Evolutionary conservation across 2,888 invertebrate genomes (phyloP), one percentile per base, ranked within the genome.

Genomic region (Mesorhabditis spiculigera): DNA sequence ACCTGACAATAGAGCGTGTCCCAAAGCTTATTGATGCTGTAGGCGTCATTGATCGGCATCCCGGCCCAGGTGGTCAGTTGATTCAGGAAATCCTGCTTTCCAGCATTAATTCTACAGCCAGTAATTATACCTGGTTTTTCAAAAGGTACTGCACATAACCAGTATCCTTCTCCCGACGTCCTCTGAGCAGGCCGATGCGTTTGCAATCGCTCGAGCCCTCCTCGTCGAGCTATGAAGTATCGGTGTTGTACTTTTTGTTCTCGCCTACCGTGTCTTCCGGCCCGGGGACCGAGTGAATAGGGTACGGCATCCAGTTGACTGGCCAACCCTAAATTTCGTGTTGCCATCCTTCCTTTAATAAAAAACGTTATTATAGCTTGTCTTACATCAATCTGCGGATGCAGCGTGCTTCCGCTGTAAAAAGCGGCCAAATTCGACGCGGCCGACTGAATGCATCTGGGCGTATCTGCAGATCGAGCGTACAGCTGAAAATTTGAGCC

Each of bases 361-460:
- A 50, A 50, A 50, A 50, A 50, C n/a, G 8, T n/a, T 10, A 50
- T 13, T 50, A 50, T 13, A 50, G 3, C 58, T n/a, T 10, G 1
- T 50, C 10, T 28, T 28, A 28, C 28, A 28, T 28, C 28, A 28
- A 28, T 50, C 8, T 50, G 8, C n/a, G 58, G 58, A n/a, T 50
- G 58, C n/a, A 50, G 10, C 8, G n/a, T n/a, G 58, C 10, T 13
- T 50, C 58, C 58, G n/a, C 58, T 50, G 58, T 50, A 50, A n/a
- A 50, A n/a, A 50, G 58, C 58, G 58, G 58, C 58, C 10, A 50
- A n/a, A 50, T 50, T 50, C 58, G 58, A 10, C 10, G 10, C 58
- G 58, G 58, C 58, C 58, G 58, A 50, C n/a, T 50, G 58, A 50
- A 50, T 50, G 58, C 58, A 50, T n/a, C 58, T 10, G 58, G 58